Evolutionary conservation across 2,797 vertebrate genomes (phyloP), one percentile per base, ranked within the genome.

Genomic region (Cyprinodon diabolis): DNA sequence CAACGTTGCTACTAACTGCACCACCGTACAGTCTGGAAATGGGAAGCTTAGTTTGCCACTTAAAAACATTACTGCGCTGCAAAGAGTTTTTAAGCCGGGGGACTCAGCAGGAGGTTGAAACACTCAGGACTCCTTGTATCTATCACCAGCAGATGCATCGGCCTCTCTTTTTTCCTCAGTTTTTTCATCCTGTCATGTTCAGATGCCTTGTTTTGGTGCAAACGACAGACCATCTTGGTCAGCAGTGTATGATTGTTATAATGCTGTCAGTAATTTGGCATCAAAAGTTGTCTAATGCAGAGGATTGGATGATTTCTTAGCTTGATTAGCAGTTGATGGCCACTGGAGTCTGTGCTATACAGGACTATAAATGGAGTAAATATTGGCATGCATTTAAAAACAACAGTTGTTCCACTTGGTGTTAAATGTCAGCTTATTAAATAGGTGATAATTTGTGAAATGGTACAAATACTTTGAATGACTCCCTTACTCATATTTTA

Each of bases 101-200:
- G 57, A 69, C 83, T 79, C 81, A 71, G 85, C 58, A 73, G 87
- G 85, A 81, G 86, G 78, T 92, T 94, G 93, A 89, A 85, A 92
- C 85, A 84, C 49, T 91, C 84, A 82, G 89, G 90, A 90, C 90
- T 93, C 93, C 95, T 93, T 87, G 90, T 93, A 86, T 90, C 90
- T 78, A 79, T 91, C 91, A 91, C 79, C 69, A 75, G 86, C 89
- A 90, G 89, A 93, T 86, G 84, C 80, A 83, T 84, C 74, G 72
- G 80, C 79, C 74, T 81, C 71, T 66, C 72, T 77, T 72, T 52
- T 72, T 84, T 78, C 65, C 63, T 79, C 80, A 55, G 69, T 60
- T 85, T 67, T 62, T 74, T 74, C 75, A 71, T 71, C 67, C 79
- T 85, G 72, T 91, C 81, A 76, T 8, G 15, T 57, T 87, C 88